Evolutionary conservation across 2,797 vertebrate species (phyloP).

Genomic region (Ceyx erithaca): DNA sequence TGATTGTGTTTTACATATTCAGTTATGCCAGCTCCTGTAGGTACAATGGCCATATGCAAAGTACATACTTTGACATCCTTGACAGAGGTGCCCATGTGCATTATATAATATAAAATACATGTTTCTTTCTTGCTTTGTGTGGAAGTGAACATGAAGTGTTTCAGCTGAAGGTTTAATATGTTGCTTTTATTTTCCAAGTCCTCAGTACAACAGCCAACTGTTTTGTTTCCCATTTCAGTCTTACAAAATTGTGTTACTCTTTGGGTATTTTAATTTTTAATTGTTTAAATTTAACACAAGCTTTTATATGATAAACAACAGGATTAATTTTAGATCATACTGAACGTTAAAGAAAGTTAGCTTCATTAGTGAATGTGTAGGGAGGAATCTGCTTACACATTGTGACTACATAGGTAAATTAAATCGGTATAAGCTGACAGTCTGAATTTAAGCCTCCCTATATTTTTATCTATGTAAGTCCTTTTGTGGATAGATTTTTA

Average conservation of each 20-base stretch:
- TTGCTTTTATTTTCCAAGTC: background rate
- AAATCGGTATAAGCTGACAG: background rate
- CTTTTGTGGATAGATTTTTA: background rate
- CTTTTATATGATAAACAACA: background rate
- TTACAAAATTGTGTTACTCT: background rate
- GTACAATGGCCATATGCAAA: background rate
- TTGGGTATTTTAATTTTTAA: background rate
- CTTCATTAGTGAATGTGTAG: background rate
- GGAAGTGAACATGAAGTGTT: background rate
- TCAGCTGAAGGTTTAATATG: background rate
- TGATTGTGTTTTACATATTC: background rate
- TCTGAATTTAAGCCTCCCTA: background rate
- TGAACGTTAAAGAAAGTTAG: background rate
- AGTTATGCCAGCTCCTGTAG: background rate
- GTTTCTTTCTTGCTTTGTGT: background rate
- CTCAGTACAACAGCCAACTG: background rate
- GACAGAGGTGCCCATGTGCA: background rate
- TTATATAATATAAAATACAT: rapidly evolving
- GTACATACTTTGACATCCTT: background rate
- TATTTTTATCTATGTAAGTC: background rate
- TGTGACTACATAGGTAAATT: background rate
- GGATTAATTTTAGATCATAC: background rate
- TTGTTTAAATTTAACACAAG: background rate
- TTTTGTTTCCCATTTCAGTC: background rate
- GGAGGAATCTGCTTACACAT: background rate